These are phyloP conservation scores for Anas platyrhynchos DNA, from an alignment of 2,113 vertebrate species.

Conservation along the genomic window DNA sequence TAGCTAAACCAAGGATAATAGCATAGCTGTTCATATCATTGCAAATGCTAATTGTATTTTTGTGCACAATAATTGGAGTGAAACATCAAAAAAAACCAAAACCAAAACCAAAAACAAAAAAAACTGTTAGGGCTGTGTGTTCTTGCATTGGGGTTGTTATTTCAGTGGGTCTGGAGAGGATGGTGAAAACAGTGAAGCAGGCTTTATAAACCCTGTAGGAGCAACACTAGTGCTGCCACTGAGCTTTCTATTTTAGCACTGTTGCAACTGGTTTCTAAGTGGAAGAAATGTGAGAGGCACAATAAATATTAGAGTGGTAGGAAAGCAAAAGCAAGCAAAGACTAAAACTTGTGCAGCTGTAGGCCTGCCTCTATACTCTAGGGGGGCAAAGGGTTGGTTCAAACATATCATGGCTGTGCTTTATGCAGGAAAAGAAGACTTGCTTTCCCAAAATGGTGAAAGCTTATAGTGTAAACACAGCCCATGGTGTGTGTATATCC, in stretches of 20 bases:
- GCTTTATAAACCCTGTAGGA: not conserved
- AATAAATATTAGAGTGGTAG: not conserved
- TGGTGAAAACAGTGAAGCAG: not conserved
- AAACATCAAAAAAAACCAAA: not conserved
- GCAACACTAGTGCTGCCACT: not conserved
- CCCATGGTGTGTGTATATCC: not conserved
- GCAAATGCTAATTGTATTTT: not conserved
- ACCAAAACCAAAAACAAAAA: not conserved
- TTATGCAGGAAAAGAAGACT: not conserved
- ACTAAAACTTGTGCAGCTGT: not conserved
- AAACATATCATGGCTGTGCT: not conserved
- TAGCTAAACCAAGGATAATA: not conserved
- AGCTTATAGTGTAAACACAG: not conserved
- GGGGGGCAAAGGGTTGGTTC: not conserved
- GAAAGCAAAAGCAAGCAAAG: not conserved
- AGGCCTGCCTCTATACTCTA: rapidly evolving
- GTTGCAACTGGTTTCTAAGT: not conserved
- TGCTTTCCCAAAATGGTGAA: not conserved
- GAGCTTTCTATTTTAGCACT: not conserved
- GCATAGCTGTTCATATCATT: not conserved
- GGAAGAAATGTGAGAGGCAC: not conserved
- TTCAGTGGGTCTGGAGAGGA: not conserved
- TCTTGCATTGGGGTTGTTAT: not conserved
- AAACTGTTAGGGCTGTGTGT: not conserved
- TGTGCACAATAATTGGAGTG: not conserved